phyloP scores from a whole-genome alignment of 2,113 vertebrate genomes.

The Eulemur rufifrons region DNA sequence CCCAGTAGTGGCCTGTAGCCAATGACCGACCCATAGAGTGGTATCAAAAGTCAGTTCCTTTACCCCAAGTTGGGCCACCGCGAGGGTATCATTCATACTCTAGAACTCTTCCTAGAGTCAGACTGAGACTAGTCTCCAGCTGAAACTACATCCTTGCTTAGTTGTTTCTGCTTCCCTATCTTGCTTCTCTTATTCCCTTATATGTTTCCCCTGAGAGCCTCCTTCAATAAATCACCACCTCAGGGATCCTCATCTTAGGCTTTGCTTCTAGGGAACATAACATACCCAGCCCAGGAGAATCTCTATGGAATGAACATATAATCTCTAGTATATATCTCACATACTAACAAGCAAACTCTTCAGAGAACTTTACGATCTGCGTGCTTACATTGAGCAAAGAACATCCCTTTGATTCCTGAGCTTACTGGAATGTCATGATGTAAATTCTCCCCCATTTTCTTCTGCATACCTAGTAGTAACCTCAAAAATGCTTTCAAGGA shows the following conservation, averaged over 20 bases:
- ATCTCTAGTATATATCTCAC: not conserved
- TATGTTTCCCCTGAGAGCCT: not conserved
- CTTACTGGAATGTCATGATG: not conserved
- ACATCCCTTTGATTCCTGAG: not conserved
- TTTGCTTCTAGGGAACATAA: not conserved
- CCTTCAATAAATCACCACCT: not conserved
- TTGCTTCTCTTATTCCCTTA: not conserved
- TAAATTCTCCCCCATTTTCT: not conserved
- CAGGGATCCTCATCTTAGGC: not conserved
- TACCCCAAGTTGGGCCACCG: not conserved
- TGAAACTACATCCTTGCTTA: not conserved
- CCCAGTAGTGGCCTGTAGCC: not conserved
- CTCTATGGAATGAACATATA: not conserved
- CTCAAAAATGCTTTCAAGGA: constrained; percentile 10
- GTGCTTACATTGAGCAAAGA: not conserved
- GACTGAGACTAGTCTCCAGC: not conserved
- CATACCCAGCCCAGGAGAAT: not conserved
- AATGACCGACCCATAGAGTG: not conserved
- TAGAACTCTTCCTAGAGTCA: not conserved
- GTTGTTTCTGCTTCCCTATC: not conserved
- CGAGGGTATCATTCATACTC: not conserved
- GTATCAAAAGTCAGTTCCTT: not conserved
- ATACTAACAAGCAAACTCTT: not conserved
- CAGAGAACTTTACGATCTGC: not conserved
- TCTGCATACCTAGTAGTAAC: not conserved